Conservation (phyloP, 2,797 vertebrate species). For the Oreortyx pictus region DNA sequence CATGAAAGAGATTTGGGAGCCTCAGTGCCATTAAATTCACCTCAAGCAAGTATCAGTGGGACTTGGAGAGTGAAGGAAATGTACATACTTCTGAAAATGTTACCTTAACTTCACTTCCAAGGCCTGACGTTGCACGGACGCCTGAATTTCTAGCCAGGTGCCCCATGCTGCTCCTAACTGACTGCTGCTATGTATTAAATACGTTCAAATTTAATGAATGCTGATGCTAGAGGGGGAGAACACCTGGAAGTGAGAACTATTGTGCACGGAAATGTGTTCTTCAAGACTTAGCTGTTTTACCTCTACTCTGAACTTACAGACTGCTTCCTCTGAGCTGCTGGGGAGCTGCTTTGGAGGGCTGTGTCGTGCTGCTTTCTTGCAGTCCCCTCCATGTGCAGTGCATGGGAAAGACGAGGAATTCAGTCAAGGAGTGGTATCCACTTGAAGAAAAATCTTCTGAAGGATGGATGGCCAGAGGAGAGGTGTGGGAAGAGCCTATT, state of each 20-base stretch:
- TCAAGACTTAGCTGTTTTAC: neutral
- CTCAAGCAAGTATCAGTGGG: neutral
- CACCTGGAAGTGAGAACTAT: neutral
- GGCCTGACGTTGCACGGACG: slow-evolving; percentile 24
- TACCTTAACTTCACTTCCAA: slow-evolving; percentile 3
- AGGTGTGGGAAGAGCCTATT: neutral
- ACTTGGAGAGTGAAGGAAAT: slow-evolving; percentile 8
- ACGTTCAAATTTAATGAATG: slow-evolving; percentile 8
- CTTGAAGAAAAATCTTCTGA: neutral
- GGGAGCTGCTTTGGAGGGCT: neutral
- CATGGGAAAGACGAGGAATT: neutral
- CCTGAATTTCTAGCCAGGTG: neutral
- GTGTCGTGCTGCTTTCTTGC: neutral
- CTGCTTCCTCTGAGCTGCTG: neutral
- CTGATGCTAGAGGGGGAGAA: neutral
- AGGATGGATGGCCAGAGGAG: neutral
- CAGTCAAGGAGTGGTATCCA: neutral
- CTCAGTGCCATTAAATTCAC: slow-evolving; percentile 15
- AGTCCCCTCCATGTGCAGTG: neutral
- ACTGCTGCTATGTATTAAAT: neutral
- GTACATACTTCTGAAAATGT: slow-evolving; percentile 29
- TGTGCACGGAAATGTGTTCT: neutral
- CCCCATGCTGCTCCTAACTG: neutral
- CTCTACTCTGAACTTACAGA: neutral
- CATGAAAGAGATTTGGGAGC: neutral